phyloP scores from a whole-genome alignment of 2,113 vertebrate species.

The Rhinolophus sinicus region DNA sequence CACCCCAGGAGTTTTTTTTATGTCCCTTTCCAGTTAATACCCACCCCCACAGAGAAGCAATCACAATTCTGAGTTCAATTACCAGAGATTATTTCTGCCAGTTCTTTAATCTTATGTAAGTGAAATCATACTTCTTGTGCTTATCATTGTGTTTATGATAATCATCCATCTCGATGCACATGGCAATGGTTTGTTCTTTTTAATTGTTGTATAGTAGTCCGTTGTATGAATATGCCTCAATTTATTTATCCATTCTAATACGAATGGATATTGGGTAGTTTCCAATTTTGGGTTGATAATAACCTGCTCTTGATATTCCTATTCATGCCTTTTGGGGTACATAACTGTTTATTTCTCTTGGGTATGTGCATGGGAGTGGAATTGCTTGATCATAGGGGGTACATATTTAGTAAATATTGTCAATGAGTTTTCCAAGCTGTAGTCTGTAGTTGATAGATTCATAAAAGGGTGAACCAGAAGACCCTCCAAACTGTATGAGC shows the following conservation, averaged over 20 bases:
- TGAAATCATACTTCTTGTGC: neutral
- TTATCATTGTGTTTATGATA: neutral
- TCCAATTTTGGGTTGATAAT: neutral
- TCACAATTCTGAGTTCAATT: neutral
- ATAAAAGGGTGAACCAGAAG: neutral
- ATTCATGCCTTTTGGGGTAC: neutral
- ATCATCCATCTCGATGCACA: neutral
- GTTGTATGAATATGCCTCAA: neutral
- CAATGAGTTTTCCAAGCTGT: slow-evolving; percentile 23
- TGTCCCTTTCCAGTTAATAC: neutral
- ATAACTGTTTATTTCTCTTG: neutral
- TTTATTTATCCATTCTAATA: neutral
- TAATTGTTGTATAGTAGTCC: neutral
- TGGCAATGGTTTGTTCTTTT: neutral
- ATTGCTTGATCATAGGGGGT: neutral
- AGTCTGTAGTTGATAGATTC: neutral
- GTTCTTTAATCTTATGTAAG: neutral
- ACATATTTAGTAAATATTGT: neutral
- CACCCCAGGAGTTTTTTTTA: neutral
- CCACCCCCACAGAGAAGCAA: neutral
- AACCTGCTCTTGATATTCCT: neutral
- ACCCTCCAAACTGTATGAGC: neutral
- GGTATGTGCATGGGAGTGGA: neutral
- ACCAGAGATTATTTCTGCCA: neutral
- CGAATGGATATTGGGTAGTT: neutral